phyloP scores from a whole-genome alignment of 2,113 vertebrate genomes.

The Microtus montanus region DNA sequence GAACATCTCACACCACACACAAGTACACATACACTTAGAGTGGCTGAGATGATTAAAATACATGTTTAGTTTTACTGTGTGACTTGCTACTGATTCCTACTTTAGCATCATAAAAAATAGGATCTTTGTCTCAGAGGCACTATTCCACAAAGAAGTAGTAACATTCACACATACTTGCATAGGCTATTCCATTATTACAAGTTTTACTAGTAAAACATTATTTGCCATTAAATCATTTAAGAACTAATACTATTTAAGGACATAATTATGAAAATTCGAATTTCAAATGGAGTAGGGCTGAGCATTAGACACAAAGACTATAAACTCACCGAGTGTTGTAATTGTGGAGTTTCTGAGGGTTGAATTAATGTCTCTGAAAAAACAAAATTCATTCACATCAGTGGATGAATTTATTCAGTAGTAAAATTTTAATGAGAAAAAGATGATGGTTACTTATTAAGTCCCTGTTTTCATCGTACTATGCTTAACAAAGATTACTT shows the following conservation, averaged over 20 bases:
- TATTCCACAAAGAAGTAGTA: neutral
- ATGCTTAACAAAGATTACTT: neutral
- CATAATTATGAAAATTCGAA: neutral
- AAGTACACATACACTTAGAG: neutral
- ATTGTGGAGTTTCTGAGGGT: conserved; percentile 47
- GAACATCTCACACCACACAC: neutral
- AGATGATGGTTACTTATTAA: neutral
- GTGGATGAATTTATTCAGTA: neutral
- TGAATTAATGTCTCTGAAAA: conserved; percentile 44
- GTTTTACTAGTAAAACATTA: conserved; percentile 25
- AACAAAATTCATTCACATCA: conserved; percentile 20
- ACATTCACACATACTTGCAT: neutral
- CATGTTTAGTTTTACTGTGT: neutral
- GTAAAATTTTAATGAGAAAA: neutral
- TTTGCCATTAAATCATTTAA: neutral
- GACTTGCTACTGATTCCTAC: neutral
- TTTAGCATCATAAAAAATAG: neutral
- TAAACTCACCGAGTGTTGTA: conserved; percentile 46
- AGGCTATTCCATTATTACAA: neutral
- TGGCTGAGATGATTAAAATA: neutral
- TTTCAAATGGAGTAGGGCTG: neutral
- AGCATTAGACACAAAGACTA: neutral
- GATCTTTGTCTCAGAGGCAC: neutral
- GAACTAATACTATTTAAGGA: neutral
- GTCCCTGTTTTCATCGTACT: neutral